phyloP scores from a whole-genome alignment of 2,888 invertebrate genomes.

The Rhopalosiphum nymphaeae region DNA sequence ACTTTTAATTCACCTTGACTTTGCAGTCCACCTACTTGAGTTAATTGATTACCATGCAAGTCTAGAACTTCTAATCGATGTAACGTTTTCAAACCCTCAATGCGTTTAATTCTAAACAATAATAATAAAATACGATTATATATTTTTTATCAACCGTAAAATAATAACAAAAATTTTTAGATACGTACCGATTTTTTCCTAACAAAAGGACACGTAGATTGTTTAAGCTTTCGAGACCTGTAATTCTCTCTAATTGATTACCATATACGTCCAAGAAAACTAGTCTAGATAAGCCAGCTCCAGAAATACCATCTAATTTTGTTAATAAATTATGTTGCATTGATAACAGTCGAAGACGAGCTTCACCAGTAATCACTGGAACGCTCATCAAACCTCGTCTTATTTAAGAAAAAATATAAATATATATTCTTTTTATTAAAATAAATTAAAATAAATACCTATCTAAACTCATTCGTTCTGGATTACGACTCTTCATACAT shows the following conservation, averaged over 20 bases:
- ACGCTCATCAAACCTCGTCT: constrained; percentile 85
- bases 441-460: constrained; percentile 71
- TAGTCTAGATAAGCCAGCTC: constrained; percentile 77
- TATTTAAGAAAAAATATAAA: constrained; percentile 67
- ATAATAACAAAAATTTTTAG: background rate
- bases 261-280: constrained; percentile 95
- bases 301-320: constrained; percentile 77
- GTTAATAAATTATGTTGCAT: constrained; percentile 92
- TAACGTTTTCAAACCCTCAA: constrained; percentile 81
- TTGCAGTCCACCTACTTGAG: constrained; percentile 79
- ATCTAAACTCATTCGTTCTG: constrained; percentile 91
- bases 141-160: background rate
- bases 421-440: background rate
- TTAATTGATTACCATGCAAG: constrained; percentile 91
- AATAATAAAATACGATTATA: background rate
- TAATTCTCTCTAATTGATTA: constrained; percentile 91
- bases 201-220: constrained; percentile 87
- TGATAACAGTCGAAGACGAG: constrained; percentile 85
- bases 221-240: constrained; percentile 81
- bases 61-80: constrained; percentile 89
- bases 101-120: constrained; percentile 78
- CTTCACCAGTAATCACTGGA: constrained; percentile 86
- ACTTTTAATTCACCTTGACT: constrained; percentile 85
- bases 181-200: constrained; percentile 86
- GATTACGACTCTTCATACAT: constrained; percentile 85